Percentiles rank a stretch among this genome's conserved stretches.
Conservation (phyloP, 2,888 invertebrate species). For the Drosophila koepferae region DNA sequence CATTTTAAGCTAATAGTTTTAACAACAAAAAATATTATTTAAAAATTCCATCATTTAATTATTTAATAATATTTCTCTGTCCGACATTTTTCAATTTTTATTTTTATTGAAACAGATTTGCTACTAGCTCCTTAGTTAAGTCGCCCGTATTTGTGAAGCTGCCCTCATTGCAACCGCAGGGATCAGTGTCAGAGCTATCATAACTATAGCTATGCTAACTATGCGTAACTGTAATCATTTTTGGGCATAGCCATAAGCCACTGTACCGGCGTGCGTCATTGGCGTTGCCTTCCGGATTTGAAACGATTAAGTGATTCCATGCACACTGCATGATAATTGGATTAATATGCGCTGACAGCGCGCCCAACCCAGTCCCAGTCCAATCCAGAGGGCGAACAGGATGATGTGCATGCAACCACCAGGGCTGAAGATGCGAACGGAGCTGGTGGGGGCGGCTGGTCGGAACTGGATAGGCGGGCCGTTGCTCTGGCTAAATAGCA, state of each 20-base stretch:
- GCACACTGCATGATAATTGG: constrained; percentile 81
- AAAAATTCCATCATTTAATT: no score
- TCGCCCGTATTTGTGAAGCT: constrained; percentile 37
- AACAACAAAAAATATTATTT: no score
- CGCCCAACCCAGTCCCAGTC: constrained; percentile 20
- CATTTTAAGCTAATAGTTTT: no score
- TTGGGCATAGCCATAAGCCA: constrained; percentile 37
- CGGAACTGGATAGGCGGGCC: constrained; percentile 47
- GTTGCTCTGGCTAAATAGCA: constrained; percentile 51
- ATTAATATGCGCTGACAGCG: constrained; percentile 81
- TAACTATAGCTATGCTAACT: constrained; percentile 42
- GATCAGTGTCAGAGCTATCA: constrained; percentile 26
- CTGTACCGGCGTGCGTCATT: constrained; percentile 32
- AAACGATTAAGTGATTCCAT: constrained; percentile 83
- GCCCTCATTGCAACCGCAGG: constrained; percentile 25
- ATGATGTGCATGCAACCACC: constrained; percentile 52
- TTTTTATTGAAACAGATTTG: not conserved
- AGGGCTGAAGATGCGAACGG: constrained; percentile 1
- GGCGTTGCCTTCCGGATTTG: constrained; percentile 66
- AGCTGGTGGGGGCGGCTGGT: constrained; percentile 33
- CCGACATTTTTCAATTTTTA: no score
- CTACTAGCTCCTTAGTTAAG: not conserved
- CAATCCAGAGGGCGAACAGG: constrained; percentile 44
- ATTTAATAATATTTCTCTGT: no score
- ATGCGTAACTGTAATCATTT: constrained; percentile 47